These are phyloP conservation scores for Tupaia tana DNA, from an alignment of 2,113 vertebrate species.

Conservation along the genomic window DNA sequence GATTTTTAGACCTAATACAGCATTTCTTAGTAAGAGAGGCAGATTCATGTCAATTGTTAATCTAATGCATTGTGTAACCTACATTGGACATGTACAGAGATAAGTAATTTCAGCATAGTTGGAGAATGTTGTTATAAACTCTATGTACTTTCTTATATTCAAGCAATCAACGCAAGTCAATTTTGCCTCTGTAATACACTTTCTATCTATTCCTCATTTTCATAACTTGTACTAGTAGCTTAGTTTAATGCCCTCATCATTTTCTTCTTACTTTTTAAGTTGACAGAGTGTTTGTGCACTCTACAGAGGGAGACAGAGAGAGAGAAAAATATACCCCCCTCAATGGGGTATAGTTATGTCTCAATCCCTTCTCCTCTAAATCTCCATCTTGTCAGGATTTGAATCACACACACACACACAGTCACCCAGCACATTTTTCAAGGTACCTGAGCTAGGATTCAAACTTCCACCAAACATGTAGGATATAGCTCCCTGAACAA, in stretches of 20 bases:
- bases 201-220: background rate
- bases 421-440: no score
- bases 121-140: background rate
- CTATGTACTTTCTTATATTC: background rate
- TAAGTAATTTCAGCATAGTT: conserved; percentile 30
- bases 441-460: no score
- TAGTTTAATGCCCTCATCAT: background rate
- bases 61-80: background rate
- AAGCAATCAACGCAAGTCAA: background rate
- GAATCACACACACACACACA: no score
- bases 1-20: background rate
- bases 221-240: background rate
- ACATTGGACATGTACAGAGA: background rate
- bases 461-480: no score
- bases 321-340: no score
- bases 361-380: no score
- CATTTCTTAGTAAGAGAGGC: conserved; percentile 17
- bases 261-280: background rate
- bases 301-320: no score
- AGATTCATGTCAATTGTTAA: background rate
- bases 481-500: no score
- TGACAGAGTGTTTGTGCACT: no score
- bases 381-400: no score
- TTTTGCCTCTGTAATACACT: background rate
- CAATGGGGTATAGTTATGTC: no score